Base-by-base conservation (phyloP, 2,797 vertebrate genomes). In the Crossoptilon crossoptilon region DNA sequence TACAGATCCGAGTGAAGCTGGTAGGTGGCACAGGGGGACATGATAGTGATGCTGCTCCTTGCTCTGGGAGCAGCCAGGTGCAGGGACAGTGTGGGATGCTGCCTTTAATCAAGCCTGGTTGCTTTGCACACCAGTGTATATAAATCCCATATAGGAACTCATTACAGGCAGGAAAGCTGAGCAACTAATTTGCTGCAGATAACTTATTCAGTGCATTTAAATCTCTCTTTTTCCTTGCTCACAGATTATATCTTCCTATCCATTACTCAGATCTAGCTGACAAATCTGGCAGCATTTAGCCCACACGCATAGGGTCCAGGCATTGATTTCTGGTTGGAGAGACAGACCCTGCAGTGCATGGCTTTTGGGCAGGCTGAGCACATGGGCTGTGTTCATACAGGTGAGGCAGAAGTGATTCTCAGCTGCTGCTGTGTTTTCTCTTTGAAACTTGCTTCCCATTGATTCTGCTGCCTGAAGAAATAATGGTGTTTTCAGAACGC, bases 171-270 rank as follows among this genome's bases (percentile, higher is more conserved):
- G 76, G 29, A 64, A 73, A 76, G 24, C 22, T 3, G n/a, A 41
- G 6, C 89, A 85, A 74, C 24, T 84, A 14, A 85, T 80, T 79
- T 46, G 41, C 64, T 77, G 75, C 21, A 64, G 55, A 43, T 77
- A n/a, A 94, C 81, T 82, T 56, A 53, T 49, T 76, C 78, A 59
- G 76, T n/a, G 22, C 41, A 18, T 88, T 91, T 91, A 85, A 84
- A 79, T 58, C 21, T 37, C 59, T 69, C 19, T 8, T 73, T 51
- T 66, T 69, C 68, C 66, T 68, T 84, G 71, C 60, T 79, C 43
- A 23, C 59, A 4, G 31, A 44, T 44, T 56, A n/a, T 9, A 7
- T 26, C 76, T 91, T 84, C 64, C 69, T 84, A 23, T 67, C 58
- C 24, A 10, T 79, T 83, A 35, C 58, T 90, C 69, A 79, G 26